Base-by-base conservation (phyloP, 2,113 vertebrate genomes). In the Microtus richardsoni region DNA sequence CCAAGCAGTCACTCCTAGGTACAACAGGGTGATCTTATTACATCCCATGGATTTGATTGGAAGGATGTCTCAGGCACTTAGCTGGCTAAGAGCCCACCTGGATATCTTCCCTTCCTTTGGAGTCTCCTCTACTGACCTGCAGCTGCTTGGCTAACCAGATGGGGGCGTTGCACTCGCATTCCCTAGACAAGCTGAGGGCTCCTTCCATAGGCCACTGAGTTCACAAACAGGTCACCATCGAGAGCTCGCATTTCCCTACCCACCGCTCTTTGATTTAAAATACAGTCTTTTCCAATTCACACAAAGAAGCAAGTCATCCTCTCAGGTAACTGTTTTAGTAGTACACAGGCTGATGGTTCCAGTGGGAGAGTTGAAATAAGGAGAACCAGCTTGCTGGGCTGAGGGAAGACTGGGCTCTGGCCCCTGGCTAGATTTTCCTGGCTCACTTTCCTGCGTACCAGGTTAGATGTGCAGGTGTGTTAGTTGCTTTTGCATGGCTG, bases 61-160 rank as follows among this genome's bases (percentile, higher is more conserved):
- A 91, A 91, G 85, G 33, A 44, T 3, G 12, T 97, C 97, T 98
- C 24, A 62, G 96, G 96, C 94, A 60, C 36, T 84, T 52, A 66
- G 8, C 36, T 77, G 64, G 90, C 54, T 28, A 54, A 86, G 47
- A 95, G 26, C 52, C 49, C 17, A 11, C n/a, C 58, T 41, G 36
- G 21, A 44, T 39, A 21, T 91, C 68, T 16, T n/a, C 7, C 73
- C 41, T 11, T 58, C 88, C 62, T 91, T 33, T 1, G 26, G 49
- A 0, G 39, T 11, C 49, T 49, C 17, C 62, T 58, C 26, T 3
- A 0, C 26, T 73, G 86, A 91, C 78, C 83, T 0, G 0, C 0
- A 33, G 62, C 19, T 6, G 19, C 54, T 41, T 41, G 1, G 62
- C 10, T 44, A 66, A 60, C 41, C 17, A 1, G 24, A 75, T 24